Conservation (phyloP, 2,113 vertebrate species). For the Apteryx owenii region DNA sequence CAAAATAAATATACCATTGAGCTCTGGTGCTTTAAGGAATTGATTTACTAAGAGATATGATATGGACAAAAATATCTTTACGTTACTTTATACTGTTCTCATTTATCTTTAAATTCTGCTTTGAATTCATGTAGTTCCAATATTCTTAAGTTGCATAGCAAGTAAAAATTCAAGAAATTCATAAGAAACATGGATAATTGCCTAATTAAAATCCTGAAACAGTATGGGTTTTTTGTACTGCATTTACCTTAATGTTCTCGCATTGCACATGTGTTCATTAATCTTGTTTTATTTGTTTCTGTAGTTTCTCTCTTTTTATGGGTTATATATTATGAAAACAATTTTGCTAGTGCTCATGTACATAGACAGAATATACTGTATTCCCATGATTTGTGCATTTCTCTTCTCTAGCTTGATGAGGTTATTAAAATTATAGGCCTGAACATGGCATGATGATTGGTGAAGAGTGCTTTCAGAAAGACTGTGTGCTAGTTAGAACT, state of each 20-base stretch:
- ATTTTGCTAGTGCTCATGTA: neutral
- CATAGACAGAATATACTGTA: neutral
- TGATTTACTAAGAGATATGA: neutral
- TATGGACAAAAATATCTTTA: neutral
- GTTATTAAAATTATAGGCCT: neutral
- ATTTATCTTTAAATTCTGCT: neutral
- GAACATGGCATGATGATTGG: neutral
- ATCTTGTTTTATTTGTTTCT: neutral
- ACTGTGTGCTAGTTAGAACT: constrained; percentile 32
- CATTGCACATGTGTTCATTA: neutral
- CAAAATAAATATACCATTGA: neutral
- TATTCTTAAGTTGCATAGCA: neutral
- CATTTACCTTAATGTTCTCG: neutral
- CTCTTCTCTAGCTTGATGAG: neutral
- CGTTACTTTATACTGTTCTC: neutral
- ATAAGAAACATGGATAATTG: neutral
- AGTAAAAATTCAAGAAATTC: neutral
- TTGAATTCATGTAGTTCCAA: neutral
- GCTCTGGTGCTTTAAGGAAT: neutral
- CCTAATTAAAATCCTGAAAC: constrained; percentile 1
- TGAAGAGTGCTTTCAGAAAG: neutral
- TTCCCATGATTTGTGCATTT: neutral
- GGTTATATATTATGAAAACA: neutral
- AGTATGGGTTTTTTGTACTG: neutral
- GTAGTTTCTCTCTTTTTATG: neutral